Conservation (phyloP, 2,888 invertebrate genomes). For the Agriopis leucophaearia region DNA sequence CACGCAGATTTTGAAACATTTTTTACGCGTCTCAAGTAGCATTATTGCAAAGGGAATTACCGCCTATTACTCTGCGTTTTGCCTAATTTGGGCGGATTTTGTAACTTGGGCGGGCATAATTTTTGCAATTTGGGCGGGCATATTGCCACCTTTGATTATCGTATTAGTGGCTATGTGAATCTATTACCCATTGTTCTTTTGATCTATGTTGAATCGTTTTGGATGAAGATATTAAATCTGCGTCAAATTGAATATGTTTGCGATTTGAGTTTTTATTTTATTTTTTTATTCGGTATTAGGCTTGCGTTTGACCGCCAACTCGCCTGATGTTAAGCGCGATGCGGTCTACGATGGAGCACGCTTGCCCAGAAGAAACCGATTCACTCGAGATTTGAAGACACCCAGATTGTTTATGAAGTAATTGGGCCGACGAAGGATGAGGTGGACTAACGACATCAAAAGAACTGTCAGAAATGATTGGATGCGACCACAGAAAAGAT, state of each 20-base stretch:
- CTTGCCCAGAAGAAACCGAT: too few relatives aligned
- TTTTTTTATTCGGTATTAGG: too few relatives aligned
- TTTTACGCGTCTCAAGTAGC: conserved; percentile 40
- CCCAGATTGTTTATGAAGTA: too few relatives aligned
- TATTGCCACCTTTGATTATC: conserved; percentile 17
- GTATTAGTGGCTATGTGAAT: conserved; percentile 13
- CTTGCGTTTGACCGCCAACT: too few relatives aligned
- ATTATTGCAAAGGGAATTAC: conserved; percentile 38
- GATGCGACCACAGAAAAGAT: too few relatives aligned
- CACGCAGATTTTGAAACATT: conserved; percentile 40
- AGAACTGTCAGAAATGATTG: too few relatives aligned
- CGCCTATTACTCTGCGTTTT: conserved; percentile 34
- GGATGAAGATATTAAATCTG: conserved; percentile 25
- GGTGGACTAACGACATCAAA: too few relatives aligned
- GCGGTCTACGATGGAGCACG: too few relatives aligned
- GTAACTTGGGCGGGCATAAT: conserved; percentile 19
- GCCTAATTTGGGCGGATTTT: conserved; percentile 20
- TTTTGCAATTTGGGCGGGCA: conserved; percentile 13
- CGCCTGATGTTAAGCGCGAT: too few relatives aligned
- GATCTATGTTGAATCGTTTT: conserved; percentile 9
- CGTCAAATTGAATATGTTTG: conserved; percentile 16
- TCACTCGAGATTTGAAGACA: too few relatives aligned
- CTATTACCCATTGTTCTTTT: conserved; percentile 32
- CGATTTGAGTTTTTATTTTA: not conserved
- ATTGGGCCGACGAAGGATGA: too few relatives aligned